These are phyloP conservation scores for Artibeus lituratus DNA, from an alignment of 2,797 vertebrate genomes.

Conservation along the genomic window DNA sequence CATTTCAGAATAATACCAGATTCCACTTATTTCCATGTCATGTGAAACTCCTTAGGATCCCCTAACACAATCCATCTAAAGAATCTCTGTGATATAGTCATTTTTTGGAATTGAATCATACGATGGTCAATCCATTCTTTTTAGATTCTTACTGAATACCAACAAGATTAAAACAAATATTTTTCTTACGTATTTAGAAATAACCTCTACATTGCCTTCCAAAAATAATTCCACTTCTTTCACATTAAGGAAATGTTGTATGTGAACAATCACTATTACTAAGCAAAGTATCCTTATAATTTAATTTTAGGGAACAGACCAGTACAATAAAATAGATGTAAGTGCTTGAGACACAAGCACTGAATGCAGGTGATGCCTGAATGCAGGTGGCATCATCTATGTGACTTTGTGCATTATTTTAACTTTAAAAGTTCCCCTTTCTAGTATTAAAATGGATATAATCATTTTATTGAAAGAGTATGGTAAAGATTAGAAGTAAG, in stretches of 20 bases:
- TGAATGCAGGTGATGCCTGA: neutral
- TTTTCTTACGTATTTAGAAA: neutral
- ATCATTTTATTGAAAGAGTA: neutral
- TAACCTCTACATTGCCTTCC: neutral
- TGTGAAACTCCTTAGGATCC: neutral
- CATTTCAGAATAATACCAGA: neutral
- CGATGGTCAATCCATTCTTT: neutral
- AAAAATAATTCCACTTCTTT: neutral
- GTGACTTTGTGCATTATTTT: neutral
- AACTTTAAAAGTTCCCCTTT: neutral
- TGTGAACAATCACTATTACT: neutral
- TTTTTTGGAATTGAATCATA: neutral
- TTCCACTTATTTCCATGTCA: neutral
- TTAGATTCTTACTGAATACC: neutral
- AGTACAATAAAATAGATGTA: neutral
- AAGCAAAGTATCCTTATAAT: neutral
- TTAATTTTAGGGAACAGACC: neutral
- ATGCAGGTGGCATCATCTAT: neutral
- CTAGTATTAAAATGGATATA: neutral
- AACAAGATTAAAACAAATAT: neutral
- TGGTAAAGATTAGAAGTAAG: slow-evolving; percentile 8
- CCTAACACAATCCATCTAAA: neutral
- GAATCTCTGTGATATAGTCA: neutral
- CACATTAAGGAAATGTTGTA: neutral
- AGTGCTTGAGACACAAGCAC: neutral